Evolutionary conservation across 2,888 invertebrate genomes (phyloP).

Genomic region (Drosophila austrosaltans): DNA sequence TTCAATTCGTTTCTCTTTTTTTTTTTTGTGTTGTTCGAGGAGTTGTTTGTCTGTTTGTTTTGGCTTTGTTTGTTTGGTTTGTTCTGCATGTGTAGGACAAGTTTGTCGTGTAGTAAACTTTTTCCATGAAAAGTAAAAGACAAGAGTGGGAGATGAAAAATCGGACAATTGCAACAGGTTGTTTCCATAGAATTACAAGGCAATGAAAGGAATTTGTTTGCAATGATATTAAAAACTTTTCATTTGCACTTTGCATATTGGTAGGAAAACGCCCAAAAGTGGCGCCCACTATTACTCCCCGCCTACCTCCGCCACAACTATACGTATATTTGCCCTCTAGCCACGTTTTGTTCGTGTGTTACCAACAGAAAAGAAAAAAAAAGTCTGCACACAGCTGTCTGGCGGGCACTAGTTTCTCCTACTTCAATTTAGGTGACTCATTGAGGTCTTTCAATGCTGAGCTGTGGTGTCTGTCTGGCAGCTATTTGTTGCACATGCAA

Average conservation of each 20-base stretch:
- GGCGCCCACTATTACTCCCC: not conserved
- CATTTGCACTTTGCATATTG: slow-evolving; percentile 54
- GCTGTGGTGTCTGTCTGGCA: slow-evolving; percentile 56
- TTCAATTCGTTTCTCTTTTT: slow-evolving; percentile 36
- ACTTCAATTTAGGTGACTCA: slow-evolving; percentile 55
- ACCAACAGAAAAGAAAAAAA: slow-evolving; percentile 15
- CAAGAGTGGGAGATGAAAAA: slow-evolving; percentile 25
- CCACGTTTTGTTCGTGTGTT: slow-evolving; percentile 32
- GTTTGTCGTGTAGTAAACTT: slow-evolving; percentile 80
- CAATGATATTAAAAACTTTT: slow-evolving; percentile 28
- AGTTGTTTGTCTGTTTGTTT: slow-evolving; percentile 28
- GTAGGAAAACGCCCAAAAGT: slow-evolving; percentile 14
- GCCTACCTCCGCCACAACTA: slow-evolving; percentile 3
- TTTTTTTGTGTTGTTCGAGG: slow-evolving; percentile 25
- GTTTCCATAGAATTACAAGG: slow-evolving; percentile 53
- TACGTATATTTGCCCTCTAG: not conserved
- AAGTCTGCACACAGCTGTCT: slow-evolving; percentile 73
- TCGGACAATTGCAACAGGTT: slow-evolving; percentile 62
- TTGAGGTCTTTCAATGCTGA: slow-evolving; percentile 51
- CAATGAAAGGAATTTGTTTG: slow-evolving; percentile 71
- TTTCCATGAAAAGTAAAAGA: slow-evolving; percentile 40
- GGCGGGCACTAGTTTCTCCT: slow-evolving; percentile 50
- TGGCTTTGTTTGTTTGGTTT: slow-evolving; percentile 25
- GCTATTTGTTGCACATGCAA: slow-evolving; percentile 53
- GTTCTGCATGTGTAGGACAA: slow-evolving; percentile 71